A percentile compares a stretch with the other conserved stretches of the same genome.
These are phyloP conservation scores for Trissolcus basalis DNA, from an alignment of 1,140 invertebrate genomes.

Conservation along the genomic window DNA sequence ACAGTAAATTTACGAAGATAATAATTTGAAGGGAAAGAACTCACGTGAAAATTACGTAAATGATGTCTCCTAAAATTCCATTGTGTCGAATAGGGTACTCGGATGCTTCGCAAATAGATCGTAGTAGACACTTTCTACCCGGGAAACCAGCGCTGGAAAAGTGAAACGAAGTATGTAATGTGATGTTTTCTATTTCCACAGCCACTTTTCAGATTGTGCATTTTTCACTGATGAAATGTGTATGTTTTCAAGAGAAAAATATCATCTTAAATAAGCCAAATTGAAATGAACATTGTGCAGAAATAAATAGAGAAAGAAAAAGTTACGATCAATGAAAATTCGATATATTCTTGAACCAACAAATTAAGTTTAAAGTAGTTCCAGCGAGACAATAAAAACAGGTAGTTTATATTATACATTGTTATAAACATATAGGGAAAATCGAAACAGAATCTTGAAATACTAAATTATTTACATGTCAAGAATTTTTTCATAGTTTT, in stretches of 20 bases:
- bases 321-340: no score
- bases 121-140: constrained; percentile 70
- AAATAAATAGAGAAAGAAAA: no score
- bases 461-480: no score
- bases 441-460: no score
- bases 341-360: no score
- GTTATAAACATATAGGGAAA: no score
- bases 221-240: constrained; percentile 7
- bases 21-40: constrained; percentile 45
- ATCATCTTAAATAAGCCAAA: no score
- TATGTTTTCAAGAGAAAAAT: neutral
- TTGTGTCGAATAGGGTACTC: constrained; percentile 69
- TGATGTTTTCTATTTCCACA: constrained; percentile 18
- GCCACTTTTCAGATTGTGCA: constrained; percentile 11
- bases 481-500: no score
- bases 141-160: constrained; percentile 65
- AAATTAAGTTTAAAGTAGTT: no score
- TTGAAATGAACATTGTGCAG: no score
- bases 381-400: no score
- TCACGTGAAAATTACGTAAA: constrained; percentile 74
- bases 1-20: neutral
- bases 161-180: constrained; percentile 52
- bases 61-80: constrained; percentile 72
- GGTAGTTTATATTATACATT: no score
- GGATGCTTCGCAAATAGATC: constrained; percentile 73